phyloP scores from a whole-genome alignment of 2,797 vertebrate species.

The Taenioides sp. region DNA sequence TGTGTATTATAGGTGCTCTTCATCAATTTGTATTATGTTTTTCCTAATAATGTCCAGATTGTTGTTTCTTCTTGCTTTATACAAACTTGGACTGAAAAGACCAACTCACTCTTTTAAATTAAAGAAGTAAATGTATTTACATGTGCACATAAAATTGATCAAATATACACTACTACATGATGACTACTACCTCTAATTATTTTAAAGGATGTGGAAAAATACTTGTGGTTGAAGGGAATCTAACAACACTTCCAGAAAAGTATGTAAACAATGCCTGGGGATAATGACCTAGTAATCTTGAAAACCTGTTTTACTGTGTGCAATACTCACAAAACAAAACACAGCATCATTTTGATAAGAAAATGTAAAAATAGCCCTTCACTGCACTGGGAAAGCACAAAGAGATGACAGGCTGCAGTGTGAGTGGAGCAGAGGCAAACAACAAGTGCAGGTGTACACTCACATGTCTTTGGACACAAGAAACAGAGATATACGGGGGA shows the following conservation, averaged over 20 bases:
- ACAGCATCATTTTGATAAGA: not conserved
- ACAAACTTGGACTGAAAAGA: too few relatives aligned
- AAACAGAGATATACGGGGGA: not conserved
- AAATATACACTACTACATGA: not conserved
- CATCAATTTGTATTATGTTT: too few relatives aligned
- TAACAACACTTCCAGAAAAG: not conserved
- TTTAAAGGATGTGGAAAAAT: not conserved
- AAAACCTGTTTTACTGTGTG: not conserved
- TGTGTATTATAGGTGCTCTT: too few relatives aligned
- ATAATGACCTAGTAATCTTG: not conserved
- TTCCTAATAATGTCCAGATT: too few relatives aligned
- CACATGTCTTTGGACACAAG: not conserved
- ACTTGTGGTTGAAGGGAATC: not conserved
- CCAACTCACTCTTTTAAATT: too few relatives aligned
- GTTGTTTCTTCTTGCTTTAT: too few relatives aligned
- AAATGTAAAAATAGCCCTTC: not conserved
- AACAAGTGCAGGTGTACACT: conserved; percentile 4
- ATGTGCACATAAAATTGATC: not conserved
- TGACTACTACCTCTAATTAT: not conserved
- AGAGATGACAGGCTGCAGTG: not conserved
- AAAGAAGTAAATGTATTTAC: not conserved
- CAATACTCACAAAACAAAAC: not conserved
- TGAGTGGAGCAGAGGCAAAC: not conserved
- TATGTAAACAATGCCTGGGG: not conserved
- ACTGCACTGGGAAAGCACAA: not conserved